Base-by-base conservation (phyloP, 2,113 vertebrate genomes). In the Corydoras maculifer region DNA sequence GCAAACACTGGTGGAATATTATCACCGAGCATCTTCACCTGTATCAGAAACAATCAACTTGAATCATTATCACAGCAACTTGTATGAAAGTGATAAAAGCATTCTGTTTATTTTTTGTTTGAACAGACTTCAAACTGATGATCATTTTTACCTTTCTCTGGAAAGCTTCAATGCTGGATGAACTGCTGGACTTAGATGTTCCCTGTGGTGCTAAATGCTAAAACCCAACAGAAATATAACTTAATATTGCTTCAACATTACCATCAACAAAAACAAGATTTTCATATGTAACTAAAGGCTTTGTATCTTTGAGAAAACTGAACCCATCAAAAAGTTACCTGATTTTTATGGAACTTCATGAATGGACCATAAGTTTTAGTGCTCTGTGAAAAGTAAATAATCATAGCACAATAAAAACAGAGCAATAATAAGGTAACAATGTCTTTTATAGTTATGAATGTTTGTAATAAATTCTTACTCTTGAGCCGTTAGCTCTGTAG, bases 1-100 rank as follows among this genome's bases (percentile, higher is more conserved):
- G 84, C 87, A 60, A 91, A 50, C 5, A 62, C 72, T 58, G 92
- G 91, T 29, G 76, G 2, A 65, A 87, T 3, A 11, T 64, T 5
- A 50, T 84, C 83, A 53, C 85, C 79, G 31, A 93, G 79, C 78
- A 90, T 90, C 57, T 78, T 86, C 3, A 67, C 77, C 91, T 92
- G 61, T 71, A 75, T 67, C 18, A 7, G 75, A 65, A 78, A 63
- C 8, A 66, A 4, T 18, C 4, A 50, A 50, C 4, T 67, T 58
- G 14, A 13, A 12, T 10, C 7, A 69, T 50, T 1, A 8, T 18
- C 13, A 11, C n/a, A 5, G 53, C 55, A 1, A 8, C 3, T 53
- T 53, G n/a, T 53, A 53, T 4, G 3, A 53, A 3, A 2, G 2
- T 11, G 3, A 2, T 53, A 11, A 2, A 11, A 11, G 9, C 11